A percentile compares a stretch with the other conserved stretches of the same genome.
These are phyloP conservation scores for Pocillopora verrucosa DNA, from an alignment of 64 coral and sea anemone genomes.

Conservation along the genomic window DNA sequence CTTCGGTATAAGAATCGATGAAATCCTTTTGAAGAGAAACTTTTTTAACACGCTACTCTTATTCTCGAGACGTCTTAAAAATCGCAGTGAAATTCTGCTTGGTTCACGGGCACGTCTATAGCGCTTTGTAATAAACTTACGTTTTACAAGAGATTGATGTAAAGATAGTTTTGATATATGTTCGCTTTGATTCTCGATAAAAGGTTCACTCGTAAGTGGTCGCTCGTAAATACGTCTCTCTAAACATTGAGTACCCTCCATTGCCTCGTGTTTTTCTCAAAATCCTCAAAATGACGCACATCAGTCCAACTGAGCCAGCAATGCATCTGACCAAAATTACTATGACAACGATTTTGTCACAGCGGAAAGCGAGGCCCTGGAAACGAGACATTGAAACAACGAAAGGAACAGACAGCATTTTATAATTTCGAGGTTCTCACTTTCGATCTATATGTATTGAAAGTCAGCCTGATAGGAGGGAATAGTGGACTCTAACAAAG, in stretches of 20 bases:
- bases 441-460: too few relatives aligned
- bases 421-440: too few relatives aligned
- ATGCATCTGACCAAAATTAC: too few relatives aligned
- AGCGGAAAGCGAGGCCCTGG: too few relatives aligned
- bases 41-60: slow-evolving; percentile 58
- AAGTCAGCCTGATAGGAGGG: too few relatives aligned
- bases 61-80: slow-evolving; percentile 57
- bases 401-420: too few relatives aligned
- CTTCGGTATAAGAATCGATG: slow-evolving; percentile 66
- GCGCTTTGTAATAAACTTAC: background rate
- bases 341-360: too few relatives aligned
- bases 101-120: too few relatives aligned
- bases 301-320: too few relatives aligned
- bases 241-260: slow-evolving; percentile 50
- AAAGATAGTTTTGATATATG: slow-evolving; percentile 59
- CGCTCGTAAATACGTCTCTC: slow-evolving; percentile 69
- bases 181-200: slow-evolving; percentile 56
- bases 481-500: too few relatives aligned
- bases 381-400: too few relatives aligned
- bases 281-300: too few relatives aligned
- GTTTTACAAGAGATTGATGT: slow-evolving; percentile 59
- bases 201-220: slow-evolving; percentile 76
- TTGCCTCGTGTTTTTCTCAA: slow-evolving; percentile 38
- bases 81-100: slow-evolving; percentile 26
- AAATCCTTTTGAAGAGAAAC: slow-evolving; percentile 68